Conservation (phyloP, 2,888 invertebrate genomes). For the Magallana nippona region DNA sequence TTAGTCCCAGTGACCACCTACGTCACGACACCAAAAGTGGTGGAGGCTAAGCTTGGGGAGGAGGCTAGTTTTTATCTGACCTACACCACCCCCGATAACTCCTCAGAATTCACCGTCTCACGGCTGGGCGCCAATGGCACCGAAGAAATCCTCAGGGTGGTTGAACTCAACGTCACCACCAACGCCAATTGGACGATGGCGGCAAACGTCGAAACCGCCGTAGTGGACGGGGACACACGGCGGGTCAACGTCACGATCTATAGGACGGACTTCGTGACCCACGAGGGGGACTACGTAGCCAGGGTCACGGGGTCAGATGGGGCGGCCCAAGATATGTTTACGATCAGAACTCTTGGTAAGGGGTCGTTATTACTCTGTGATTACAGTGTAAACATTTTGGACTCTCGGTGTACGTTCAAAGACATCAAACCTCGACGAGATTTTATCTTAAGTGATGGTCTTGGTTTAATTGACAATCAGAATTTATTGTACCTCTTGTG, state of each 20-base stretch:
- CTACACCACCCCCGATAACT: neutral
- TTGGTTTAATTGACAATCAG: no score
- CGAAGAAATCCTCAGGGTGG: neutral
- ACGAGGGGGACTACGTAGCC: neutral
- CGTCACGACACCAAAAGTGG: neutral
- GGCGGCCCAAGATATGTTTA: neutral
- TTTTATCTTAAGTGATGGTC: no score
- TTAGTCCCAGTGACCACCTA: neutral
- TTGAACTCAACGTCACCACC: neutral
- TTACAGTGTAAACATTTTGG: neutral
- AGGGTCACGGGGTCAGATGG: neutral
- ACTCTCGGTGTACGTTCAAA: no score
- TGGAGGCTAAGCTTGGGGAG: neutral
- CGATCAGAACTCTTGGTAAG: conserved; percentile 6
- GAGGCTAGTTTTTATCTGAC: neutral
- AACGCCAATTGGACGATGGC: neutral
- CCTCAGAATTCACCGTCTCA: conserved; percentile 3
- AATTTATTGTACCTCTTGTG: no score
- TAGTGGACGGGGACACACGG: neutral
- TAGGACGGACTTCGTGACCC: neutral
- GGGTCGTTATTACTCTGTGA: neutral
- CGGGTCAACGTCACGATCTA: neutral
- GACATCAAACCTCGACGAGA: no score
- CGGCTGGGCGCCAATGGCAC: neutral
- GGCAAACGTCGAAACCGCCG: neutral